Base-by-base conservation (phyloP, 2,113 vertebrate species). In the Cyanoramphus novaezelandiae region DNA sequence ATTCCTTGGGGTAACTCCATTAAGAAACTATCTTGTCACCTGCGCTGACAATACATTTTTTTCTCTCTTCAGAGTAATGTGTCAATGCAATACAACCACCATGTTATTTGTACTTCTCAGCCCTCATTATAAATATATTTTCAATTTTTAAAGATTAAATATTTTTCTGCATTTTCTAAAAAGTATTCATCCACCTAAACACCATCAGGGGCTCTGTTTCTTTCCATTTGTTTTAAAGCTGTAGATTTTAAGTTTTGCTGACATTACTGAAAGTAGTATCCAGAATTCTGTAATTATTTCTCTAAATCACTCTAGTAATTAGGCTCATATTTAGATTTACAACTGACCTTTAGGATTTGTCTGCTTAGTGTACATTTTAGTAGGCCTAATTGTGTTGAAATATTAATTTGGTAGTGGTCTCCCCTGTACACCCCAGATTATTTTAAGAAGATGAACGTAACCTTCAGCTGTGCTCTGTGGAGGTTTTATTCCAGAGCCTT, bases 361-460 rank as follows among this genome's bases (percentile, higher is more conserved):
- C 41, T 88, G 46, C 69, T 86, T 69, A 89, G 59, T 83, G 82
- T 91, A 89, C 41, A 63, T 91, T 97, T 86, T 74, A 87, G 78
- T 67, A 91, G 82, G 41, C 37, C 89, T 81, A 94, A 91, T 52
- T 90, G 47, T 95, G 70, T 82, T 83, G 82, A 95, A 91, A 95
- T 96, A 85, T 76, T 41, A 91, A 93, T 93, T 95, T 96, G 60
- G 82, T 78, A 90, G 41, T 77, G 41, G 65, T 92, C 52, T 92
- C 86, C 80, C 47, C 81, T 87, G 55, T 64, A 81, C 71, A 87
- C 14, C 41, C 59, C 5, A 16, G 68, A 96, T 95, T 93, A 93
- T 95, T 97, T 96, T 94, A 82, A 95, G 86, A 91, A 94, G 89
- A 82, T 75, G 87, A 96, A 96, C 93, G 88, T 95, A 97, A 97